A percentile compares a stretch with the other conserved stretches of the same genome.
Evolutionary conservation across 1,140 invertebrate species (phyloP).

Genomic region (Drosophila ambigua): DNA sequence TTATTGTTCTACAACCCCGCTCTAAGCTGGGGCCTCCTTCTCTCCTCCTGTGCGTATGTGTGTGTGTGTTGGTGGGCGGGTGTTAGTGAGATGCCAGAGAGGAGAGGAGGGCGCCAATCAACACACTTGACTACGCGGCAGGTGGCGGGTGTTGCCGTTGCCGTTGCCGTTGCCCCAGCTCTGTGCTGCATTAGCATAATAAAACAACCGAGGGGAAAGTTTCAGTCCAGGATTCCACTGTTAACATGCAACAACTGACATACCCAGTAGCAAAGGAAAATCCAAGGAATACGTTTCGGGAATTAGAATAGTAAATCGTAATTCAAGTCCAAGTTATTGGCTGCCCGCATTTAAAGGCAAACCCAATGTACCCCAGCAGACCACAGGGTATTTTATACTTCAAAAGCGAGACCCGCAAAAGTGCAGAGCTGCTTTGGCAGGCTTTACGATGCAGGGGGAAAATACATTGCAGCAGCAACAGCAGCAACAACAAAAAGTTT

Average conservation of each 20-base stretch:
- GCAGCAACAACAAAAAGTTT: constrained; percentile 18
- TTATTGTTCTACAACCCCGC: constrained; percentile 37
- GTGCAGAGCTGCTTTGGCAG: constrained; percentile 66
- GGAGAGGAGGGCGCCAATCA: constrained; percentile 48
- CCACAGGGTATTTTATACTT: constrained; percentile 35
- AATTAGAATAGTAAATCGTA: no score
- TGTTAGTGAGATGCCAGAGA: background rate
- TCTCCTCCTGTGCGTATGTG: constrained; percentile 3
- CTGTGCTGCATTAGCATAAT: constrained; percentile 67
- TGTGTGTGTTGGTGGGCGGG: constrained; percentile 7
- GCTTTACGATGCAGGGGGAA: constrained; percentile 48
- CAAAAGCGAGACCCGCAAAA: constrained; percentile 41
- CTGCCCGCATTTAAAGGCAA: no score
- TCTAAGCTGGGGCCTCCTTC: background rate
- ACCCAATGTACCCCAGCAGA: background rate
- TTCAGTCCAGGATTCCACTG: background rate
- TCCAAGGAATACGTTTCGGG: no score
- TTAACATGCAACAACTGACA: background rate
- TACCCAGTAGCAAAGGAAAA: constrained; percentile 3
- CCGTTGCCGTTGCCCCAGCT: constrained; percentile 17
- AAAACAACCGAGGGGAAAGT: constrained; percentile 39
- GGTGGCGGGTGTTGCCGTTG: constrained; percentile 16
- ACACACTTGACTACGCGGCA: constrained; percentile 40
- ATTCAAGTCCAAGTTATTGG: constrained; percentile 29
- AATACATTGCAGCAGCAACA: constrained; percentile 20